A percentile compares a stretch with the other conserved stretches of the same genome.
Evolutionary conservation across 2,888 invertebrate genomes (phyloP).

Genomic region (Cataglyphis albicans): DNA sequence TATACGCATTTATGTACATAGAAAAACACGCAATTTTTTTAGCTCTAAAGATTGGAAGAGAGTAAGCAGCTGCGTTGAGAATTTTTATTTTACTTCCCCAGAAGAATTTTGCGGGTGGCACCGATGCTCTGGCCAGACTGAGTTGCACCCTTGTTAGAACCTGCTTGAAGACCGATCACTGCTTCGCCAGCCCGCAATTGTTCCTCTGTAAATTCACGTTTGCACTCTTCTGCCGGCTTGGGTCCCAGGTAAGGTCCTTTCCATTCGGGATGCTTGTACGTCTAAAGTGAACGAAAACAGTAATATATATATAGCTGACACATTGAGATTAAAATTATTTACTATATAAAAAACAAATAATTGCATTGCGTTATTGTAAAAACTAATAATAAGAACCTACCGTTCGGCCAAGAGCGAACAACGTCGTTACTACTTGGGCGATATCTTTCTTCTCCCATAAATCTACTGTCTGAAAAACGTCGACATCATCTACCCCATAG

Average conservation of each 20-base stretch:
- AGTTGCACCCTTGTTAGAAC: slow-evolving; percentile 97
- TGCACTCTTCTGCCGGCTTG: slow-evolving; percentile 97
- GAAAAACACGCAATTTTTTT: slow-evolving; percentile 31
- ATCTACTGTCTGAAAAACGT: slow-evolving; percentile 98
- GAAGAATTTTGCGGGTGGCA: slow-evolving; percentile 95
- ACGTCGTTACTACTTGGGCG: slow-evolving; percentile 93
- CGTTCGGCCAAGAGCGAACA: slow-evolving; percentile 94
- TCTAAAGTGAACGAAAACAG: slow-evolving; percentile 87
- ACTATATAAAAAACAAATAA: background rate
- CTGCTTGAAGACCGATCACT: slow-evolving; percentile 97
- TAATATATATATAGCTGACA: too few relatives aligned
- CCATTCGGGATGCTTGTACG: slow-evolving; percentile 94
- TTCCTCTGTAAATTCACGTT: slow-evolving; percentile 97
- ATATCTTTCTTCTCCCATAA: slow-evolving; percentile 98
- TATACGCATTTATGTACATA: slow-evolving; percentile 32
- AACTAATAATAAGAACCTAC: slow-evolving; percentile 85
- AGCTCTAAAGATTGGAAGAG: slow-evolving; percentile 36
- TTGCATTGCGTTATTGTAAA: background rate
- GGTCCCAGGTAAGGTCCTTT: slow-evolving; percentile 96
- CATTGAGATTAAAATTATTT: background rate
- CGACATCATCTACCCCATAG: slow-evolving; percentile 96
- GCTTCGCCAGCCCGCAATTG: slow-evolving; percentile 95
- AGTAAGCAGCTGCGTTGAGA: slow-evolving; percentile 6
- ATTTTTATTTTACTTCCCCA: slow-evolving; percentile 91
- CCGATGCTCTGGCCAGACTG: slow-evolving; percentile 97